Percentiles rank a stretch among this genome's conserved stretches.
phyloP scores from a whole-genome alignment of 2,797 vertebrate species.

The Tympanoctomys barrerae region DNA sequence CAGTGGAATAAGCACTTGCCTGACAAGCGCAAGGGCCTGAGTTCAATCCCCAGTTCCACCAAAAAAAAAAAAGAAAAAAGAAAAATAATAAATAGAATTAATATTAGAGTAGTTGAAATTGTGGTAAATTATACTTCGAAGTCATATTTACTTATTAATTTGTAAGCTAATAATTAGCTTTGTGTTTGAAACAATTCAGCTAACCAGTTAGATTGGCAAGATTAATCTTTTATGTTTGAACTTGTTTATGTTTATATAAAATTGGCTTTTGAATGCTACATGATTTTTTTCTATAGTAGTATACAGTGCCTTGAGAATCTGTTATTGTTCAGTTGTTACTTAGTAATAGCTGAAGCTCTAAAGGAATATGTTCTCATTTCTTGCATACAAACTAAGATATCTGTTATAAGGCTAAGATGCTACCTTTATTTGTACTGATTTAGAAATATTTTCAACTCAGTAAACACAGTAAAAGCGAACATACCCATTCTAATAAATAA shows the following conservation, averaged over 20 bases:
- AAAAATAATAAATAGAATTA: not conserved
- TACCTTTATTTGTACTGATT: not conserved
- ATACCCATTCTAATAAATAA: not conserved
- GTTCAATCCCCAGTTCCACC: too few relatives aligned
- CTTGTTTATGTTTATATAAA: not conserved
- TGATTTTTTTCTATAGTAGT: not conserved
- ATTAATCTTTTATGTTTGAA: slow-evolving; percentile 32
- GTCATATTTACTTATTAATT: not conserved
- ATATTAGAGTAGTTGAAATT: not conserved
- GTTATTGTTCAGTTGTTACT: not conserved
- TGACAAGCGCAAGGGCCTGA: too few relatives aligned
- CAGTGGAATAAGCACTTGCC: too few relatives aligned
- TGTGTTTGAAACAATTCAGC: not conserved
- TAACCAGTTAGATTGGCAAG: not conserved
- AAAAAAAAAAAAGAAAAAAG: too few relatives aligned
- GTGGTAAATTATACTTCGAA: slow-evolving; percentile 4
- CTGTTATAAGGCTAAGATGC: not conserved
- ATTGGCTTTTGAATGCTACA: not conserved
- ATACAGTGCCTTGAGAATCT: not conserved
- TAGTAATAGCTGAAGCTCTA: not conserved
- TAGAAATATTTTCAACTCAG: not conserved
- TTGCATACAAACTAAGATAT: not conserved
- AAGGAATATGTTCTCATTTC: not conserved
- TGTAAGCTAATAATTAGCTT: not conserved
- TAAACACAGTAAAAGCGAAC: not conserved